These are phyloP conservation scores for Nomada fucata DNA, from an alignment of 2,888 invertebrate genomes.

Conservation along the genomic window DNA sequence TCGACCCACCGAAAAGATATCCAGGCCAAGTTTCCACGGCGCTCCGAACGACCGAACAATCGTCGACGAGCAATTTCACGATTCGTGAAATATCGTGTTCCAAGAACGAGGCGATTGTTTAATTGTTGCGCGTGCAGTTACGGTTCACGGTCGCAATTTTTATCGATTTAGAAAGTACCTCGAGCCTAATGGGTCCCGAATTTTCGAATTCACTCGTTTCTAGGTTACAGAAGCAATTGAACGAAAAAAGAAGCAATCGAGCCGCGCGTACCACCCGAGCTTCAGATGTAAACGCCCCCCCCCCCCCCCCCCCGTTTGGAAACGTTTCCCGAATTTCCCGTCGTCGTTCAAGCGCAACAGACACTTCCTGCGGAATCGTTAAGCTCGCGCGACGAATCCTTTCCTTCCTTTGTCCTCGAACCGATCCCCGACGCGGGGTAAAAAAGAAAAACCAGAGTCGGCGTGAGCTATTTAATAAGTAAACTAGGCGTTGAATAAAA, in stretches of 20 bases:
- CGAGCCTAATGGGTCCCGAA: not conserved
- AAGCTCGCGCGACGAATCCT: not conserved
- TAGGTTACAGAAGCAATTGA: too few species aligned
- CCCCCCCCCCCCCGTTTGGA: too few species aligned
- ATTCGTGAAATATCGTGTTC: not conserved
- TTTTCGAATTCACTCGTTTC: not conserved
- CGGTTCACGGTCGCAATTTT: not conserved
- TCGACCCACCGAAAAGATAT: slow-evolving; percentile 19
- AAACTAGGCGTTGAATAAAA: slow-evolving; percentile 4
- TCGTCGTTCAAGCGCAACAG: too few species aligned
- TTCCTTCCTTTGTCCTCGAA: too few species aligned
- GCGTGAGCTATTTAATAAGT: slow-evolving; percentile 4
- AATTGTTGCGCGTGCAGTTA: not conserved
- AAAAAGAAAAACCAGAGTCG: not conserved
- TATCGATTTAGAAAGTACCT: slow-evolving; percentile 25
- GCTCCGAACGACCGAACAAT: not conserved
- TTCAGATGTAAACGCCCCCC: too few species aligned
- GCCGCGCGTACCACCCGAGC: too few species aligned
- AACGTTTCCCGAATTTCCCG: too few species aligned
- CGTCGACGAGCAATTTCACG: slow-evolving; percentile 6
- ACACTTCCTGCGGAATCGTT: not conserved
- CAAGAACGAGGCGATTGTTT: not conserved
- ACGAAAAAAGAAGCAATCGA: too few species aligned
- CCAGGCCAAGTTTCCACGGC: slow-evolving; percentile 25
- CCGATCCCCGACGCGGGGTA: too few species aligned